Evolutionary conservation across 2,888 invertebrate species (phyloP), one percentile per base, ranked within the genome.

Genomic region (Noctua janthe): DNA sequence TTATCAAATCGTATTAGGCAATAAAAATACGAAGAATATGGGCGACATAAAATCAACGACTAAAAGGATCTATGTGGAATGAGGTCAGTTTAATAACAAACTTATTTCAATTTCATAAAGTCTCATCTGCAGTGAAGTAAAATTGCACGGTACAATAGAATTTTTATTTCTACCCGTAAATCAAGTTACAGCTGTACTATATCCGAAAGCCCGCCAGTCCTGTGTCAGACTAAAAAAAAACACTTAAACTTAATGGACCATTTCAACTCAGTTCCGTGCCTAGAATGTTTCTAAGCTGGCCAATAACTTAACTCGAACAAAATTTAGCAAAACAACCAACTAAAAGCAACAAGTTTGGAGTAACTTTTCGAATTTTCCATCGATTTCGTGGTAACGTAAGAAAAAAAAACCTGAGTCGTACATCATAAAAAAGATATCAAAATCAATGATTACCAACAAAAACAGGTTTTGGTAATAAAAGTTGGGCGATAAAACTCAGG

Each of bases 391-490:
- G 29, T n/a, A 23, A 56, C 35, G 43, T 67, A 78, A 67, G 35
- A 73, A 85, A 87, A 81, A 80, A 77, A 76, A 72, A 77, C 67
- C 79, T 76, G 2, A 20, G 39, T 3, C 74, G 49, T 56, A 29
- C 56, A 70, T 35, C 70, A 87, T 85, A 87, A 87, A 87, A 88
- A 88, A 82, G 54, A 67, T 75, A 85, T 92, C 89, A 87, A 84
- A 93, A 92, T 92, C 93, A 93, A 92, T 93, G 91, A 90, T 89
- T 81, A 83, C 89, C 76, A 81, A 90, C 81, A 92, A 92, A 92
- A 93, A 92, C 92, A 92, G 92, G 92, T 92, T 93, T 87, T 87
- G 85, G 91, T 92, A 91, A 91, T 92, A 92, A 92, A 94, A 94
- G 86, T 94, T 94, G 84, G 87, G 80, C 90, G 89, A 94, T 94